A percentile compares a stretch with the other conserved stretches of the same genome.
Conservation (phyloP, 2,113 vertebrate species). For the Scatophagus argus region DNA sequence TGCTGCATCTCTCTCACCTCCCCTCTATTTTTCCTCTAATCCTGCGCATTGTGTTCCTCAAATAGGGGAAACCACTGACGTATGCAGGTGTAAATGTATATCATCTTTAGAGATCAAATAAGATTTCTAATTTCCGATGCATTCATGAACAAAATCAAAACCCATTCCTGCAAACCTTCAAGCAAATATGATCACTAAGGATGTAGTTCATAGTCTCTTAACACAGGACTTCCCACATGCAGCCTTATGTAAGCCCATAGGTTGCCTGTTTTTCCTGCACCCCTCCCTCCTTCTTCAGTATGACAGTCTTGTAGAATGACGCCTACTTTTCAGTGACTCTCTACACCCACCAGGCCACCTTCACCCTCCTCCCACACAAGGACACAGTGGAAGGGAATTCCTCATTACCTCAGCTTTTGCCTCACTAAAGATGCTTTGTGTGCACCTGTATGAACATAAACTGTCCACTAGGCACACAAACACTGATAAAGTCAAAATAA, state of each 20-base stretch:
- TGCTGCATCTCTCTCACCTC: constrained; percentile 51
- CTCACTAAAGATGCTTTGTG: constrained; percentile 50
- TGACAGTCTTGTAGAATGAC: constrained; percentile 71
- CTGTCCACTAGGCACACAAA: not conserved
- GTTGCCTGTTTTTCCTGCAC: constrained; percentile 45
- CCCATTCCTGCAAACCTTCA: not conserved
- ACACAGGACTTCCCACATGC: constrained; percentile 52
- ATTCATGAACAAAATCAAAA: constrained; percentile 16
- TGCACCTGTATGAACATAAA: not conserved
- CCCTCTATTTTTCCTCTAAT: constrained; percentile 45
- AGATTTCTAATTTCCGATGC: not conserved
- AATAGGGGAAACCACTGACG: constrained; percentile 27
- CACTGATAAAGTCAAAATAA: constrained; percentile 8
- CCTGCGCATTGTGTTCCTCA: constrained; percentile 53
- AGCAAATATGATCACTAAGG: constrained; percentile 14
- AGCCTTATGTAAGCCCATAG: constrained; percentile 63
- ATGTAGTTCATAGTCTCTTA: constrained; percentile 37
- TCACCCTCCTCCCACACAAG: constrained; percentile 62
- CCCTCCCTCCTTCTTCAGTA: constrained; percentile 46
- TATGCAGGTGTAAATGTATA: constrained; percentile 30
- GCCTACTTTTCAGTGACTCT: constrained; percentile 70
- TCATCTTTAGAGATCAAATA: constrained; percentile 14
- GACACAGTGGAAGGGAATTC: constrained; percentile 84
- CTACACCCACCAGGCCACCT: constrained; percentile 60
- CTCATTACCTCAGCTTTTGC: constrained; percentile 83